Conservation (phyloP, 2,888 invertebrate genomes). For the Melitaea athalia region DNA sequence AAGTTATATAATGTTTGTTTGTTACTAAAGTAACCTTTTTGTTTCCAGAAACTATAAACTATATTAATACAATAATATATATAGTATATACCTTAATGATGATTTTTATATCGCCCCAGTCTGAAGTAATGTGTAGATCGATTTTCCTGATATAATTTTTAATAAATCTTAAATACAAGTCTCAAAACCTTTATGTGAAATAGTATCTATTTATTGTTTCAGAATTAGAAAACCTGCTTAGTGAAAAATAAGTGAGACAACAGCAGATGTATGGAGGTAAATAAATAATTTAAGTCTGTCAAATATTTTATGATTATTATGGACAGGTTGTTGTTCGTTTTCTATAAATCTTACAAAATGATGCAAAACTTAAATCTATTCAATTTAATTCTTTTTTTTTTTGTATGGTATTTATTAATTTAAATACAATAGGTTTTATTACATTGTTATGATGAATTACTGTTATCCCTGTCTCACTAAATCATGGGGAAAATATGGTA, state of each 20-base stretch:
- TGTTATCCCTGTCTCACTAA: constrained; percentile 64
- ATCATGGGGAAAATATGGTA: constrained; percentile 60
- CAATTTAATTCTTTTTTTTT: too few relatives aligned
- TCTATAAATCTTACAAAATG: too few relatives aligned
- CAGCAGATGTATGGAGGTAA: too few relatives aligned
- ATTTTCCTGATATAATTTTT: constrained; percentile 15
- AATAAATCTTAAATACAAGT: neutral
- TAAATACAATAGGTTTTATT: neutral
- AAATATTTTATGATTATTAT: too few relatives aligned
- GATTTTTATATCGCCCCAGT: constrained; percentile 27
- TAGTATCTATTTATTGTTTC: neutral
- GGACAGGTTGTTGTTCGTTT: too few relatives aligned
- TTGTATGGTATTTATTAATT: too few relatives aligned
- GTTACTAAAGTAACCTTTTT: neutral
- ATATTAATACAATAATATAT: neutral
- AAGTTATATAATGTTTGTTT: neutral
- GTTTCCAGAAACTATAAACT: too few relatives aligned
- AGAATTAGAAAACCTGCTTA: neutral
- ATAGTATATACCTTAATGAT: too few relatives aligned
- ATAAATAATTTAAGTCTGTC: too few relatives aligned
- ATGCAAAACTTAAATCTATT: too few relatives aligned
- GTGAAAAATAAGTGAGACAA: too few relatives aligned
- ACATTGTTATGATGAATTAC: constrained; percentile 26
- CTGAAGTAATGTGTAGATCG: constrained; percentile 22
- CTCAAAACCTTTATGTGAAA: too few relatives aligned